Conservation (phyloP, 2,888 invertebrate genomes). For the Thera obeliscata region DNA sequence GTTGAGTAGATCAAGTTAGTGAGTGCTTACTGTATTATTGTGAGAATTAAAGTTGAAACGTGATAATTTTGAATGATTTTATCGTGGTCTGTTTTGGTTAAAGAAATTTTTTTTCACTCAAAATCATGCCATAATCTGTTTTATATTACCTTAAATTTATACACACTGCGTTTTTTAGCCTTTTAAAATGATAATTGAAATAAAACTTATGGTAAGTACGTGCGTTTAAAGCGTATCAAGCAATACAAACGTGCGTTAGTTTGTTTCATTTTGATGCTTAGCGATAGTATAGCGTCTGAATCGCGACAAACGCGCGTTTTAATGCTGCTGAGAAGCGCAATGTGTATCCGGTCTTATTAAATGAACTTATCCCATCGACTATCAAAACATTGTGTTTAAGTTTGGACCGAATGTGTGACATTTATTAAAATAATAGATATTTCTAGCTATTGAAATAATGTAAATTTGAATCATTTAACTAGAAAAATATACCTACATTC, state of each 20-base stretch:
- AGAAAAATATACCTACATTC: not conserved
- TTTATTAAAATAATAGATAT: not conserved
- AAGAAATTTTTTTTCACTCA: not conserved
- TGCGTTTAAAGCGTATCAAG: too few relatives aligned
- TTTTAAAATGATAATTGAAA: too few relatives aligned
- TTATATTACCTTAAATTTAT: not conserved
- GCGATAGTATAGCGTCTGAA: not conserved
- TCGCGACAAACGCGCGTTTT: not conserved
- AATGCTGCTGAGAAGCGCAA: not conserved
- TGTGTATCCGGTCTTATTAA: not conserved
- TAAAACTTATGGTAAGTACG: too few relatives aligned
- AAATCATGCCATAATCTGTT: not conserved
- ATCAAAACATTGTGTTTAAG: not conserved
- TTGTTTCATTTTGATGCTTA: too few relatives aligned
- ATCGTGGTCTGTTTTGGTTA: not conserved
- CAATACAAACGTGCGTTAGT: too few relatives aligned
- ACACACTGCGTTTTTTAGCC: not conserved
- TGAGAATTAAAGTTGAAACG: constrained; percentile 13
- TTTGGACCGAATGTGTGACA: not conserved
- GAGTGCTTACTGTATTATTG: constrained; percentile 31
- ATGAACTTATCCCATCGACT: not conserved
- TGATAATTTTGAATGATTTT: not conserved
- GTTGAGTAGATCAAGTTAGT: constrained; percentile 45
- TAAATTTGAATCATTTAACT: not conserved
- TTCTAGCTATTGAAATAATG: not conserved